These are phyloP conservation scores for Cosmia pyralina DNA, from an alignment of 2,888 invertebrate species.

Conservation along the genomic window DNA sequence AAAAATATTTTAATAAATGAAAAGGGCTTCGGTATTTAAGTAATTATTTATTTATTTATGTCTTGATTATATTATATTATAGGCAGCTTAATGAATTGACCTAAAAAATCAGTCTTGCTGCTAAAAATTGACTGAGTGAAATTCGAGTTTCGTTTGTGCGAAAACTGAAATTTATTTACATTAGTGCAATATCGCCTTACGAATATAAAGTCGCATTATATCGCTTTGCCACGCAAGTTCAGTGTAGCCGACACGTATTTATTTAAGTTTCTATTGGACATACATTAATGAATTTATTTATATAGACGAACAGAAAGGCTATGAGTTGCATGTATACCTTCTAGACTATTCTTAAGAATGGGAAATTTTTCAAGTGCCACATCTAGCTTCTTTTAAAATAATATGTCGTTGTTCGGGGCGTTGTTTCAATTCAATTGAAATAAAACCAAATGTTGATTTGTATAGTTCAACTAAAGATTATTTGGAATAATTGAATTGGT, in stretches of 20 bases:
- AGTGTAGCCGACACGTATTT: conserved; percentile 69
- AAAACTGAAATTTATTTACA: conserved; percentile 43
- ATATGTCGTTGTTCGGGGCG: conserved; percentile 74
- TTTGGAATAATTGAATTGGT: neutral
- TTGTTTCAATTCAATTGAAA: conserved; percentile 68
- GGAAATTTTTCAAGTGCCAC: conserved; percentile 70
- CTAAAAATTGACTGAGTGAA: conserved; percentile 15
- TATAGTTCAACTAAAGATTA: conserved; percentile 28
- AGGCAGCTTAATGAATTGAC: conserved; percentile 45
- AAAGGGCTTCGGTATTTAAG: conserved; percentile 34
- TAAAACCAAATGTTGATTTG: conserved; percentile 36
- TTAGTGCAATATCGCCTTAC: conserved; percentile 45
- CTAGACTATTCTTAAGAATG: conserved; percentile 47
- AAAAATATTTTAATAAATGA: conserved; percentile 28
- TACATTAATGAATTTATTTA: conserved; percentile 81
- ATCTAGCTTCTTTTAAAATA: conserved; percentile 77
- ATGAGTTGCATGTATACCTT: conserved; percentile 72
- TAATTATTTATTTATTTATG: conserved; percentile 38
- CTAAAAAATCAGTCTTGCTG: neutral
- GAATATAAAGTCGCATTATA: conserved; percentile 18
- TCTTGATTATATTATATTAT: conserved; percentile 24
- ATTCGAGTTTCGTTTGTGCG: conserved; percentile 27
- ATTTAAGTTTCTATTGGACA: conserved; percentile 76
- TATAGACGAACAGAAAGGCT: conserved; percentile 69
- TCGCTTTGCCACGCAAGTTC: conserved; percentile 41